phyloP scores from a whole-genome alignment of 2,888 invertebrate species.

The Philopedon plagiatum region DNA sequence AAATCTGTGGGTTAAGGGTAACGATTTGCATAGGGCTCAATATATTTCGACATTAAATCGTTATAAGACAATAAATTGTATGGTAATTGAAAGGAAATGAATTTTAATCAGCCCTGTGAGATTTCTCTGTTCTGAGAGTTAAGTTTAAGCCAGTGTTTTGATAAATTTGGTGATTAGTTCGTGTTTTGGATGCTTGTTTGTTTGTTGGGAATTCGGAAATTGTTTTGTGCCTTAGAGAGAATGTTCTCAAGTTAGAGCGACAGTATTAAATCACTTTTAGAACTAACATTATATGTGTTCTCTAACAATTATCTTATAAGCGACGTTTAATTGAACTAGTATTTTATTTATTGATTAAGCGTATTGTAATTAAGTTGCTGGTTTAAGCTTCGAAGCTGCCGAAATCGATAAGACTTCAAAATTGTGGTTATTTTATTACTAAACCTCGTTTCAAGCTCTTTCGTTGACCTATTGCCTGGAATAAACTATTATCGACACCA shows the following conservation, averaged over 20 bases:
- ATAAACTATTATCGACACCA: no score
- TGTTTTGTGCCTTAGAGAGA: slow-evolving; percentile 22
- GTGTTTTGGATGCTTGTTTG: slow-evolving; percentile 7
- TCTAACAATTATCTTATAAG: neutral
- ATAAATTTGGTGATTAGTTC: slow-evolving; percentile 35
- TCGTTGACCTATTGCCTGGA: no score
- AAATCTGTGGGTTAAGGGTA: slow-evolving; percentile 19
- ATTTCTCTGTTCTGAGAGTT: slow-evolving; percentile 33
- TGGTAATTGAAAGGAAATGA: slow-evolving; percentile 47
- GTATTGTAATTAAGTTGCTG: neutral
- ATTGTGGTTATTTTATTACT: no score
- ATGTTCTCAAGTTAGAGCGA: neutral
- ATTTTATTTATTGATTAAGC: neutral
- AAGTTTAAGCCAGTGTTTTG: slow-evolving; percentile 28
- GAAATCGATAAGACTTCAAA: no score
- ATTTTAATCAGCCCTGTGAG: slow-evolving; percentile 44
- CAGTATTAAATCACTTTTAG: neutral
- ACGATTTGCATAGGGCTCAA: slow-evolving; percentile 27
- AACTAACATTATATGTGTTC: neutral
- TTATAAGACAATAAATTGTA: slow-evolving; percentile 46
- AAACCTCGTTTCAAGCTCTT: no score
- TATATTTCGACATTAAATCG: slow-evolving; percentile 38
- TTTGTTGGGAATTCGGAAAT: slow-evolving; percentile 24
- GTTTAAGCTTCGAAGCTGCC: no score
- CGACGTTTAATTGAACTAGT: neutral